Evolutionary conservation across 1,140 invertebrate species (phyloP).

Genomic region (Aphaenogaster rudis): DNA sequence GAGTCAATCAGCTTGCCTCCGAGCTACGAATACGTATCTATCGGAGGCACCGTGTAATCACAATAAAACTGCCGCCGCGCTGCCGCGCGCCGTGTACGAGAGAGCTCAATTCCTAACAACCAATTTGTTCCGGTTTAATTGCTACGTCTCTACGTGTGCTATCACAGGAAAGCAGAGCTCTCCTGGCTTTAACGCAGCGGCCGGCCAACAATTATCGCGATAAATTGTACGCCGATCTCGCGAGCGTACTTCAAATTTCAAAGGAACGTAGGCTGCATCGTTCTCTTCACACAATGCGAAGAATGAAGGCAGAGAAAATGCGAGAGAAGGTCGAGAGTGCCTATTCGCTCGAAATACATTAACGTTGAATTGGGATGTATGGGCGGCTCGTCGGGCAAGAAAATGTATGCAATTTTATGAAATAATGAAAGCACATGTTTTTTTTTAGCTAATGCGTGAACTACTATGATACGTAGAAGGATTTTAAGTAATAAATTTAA

Average conservation of each 20-base stretch:
- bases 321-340: neutral
- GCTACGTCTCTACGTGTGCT: conserved; percentile 59
- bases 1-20: conserved; percentile 64
- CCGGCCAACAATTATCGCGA: conserved; percentile 58
- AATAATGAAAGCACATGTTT: neutral
- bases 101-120: conserved; percentile 63
- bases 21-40: conserved; percentile 70
- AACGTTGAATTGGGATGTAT: neutral
- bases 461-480: too few species aligned
- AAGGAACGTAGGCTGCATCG: conserved; percentile 12
- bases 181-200: conserved; percentile 47
- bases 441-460: neutral
- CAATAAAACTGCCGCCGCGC: conserved; percentile 72
- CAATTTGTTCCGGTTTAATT: conserved; percentile 73
- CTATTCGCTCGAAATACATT: conserved; percentile 20
- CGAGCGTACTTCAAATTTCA: conserved; percentile 48
- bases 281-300: neutral
- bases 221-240: conserved; percentile 60
- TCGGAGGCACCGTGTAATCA: conserved; percentile 71
- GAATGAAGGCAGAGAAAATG: conserved; percentile 23
- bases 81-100: conserved; percentile 33
- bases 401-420: neutral
- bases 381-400: neutral
- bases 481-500: neutral
- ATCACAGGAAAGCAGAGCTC: conserved; percentile 59